Conservation (phyloP, 2,888 invertebrate genomes). For the Agrotis segetum region DNA sequence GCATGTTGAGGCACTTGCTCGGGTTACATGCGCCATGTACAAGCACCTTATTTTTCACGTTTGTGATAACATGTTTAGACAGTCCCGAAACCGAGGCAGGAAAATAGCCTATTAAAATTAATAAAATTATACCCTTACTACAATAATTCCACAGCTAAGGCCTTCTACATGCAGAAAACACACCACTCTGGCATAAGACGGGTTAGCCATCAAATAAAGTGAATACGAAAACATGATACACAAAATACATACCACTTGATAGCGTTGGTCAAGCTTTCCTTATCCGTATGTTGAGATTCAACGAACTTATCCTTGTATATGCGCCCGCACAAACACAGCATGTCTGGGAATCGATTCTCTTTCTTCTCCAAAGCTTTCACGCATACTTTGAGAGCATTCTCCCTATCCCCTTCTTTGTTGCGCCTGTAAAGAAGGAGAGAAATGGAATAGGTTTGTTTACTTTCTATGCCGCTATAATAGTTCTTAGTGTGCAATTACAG, state of each 20-base stretch:
- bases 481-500: too few relatives aligned
- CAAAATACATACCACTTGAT: constrained; percentile 95
- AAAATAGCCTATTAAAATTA: too few relatives aligned
- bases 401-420: constrained; percentile 98
- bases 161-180: too few relatives aligned
- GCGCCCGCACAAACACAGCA: constrained; percentile 99
- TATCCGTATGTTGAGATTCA: constrained; percentile 97
- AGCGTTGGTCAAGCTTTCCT: constrained; percentile 96
- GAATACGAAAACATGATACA: background rate
- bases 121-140: too few relatives aligned
- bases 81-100: too few relatives aligned
- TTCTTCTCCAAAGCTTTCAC: constrained; percentile 97
- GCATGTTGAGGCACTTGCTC: too few relatives aligned
- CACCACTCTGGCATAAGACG: too few relatives aligned
- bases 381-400: constrained; percentile 97
- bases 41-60: too few relatives aligned
- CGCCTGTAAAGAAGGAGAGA: constrained; percentile 90
- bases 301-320: constrained; percentile 99
- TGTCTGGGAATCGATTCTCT: constrained; percentile 99
- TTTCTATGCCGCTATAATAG: too few relatives aligned
- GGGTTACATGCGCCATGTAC: too few relatives aligned
- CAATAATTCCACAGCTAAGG: too few relatives aligned
- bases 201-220: background rate
- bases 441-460: background rate
- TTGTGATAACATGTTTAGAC: too few relatives aligned